These are phyloP conservation scores for Nilaparvata lugens DNA, from an alignment of 1,140 invertebrate genomes.

Conservation along the genomic window DNA sequence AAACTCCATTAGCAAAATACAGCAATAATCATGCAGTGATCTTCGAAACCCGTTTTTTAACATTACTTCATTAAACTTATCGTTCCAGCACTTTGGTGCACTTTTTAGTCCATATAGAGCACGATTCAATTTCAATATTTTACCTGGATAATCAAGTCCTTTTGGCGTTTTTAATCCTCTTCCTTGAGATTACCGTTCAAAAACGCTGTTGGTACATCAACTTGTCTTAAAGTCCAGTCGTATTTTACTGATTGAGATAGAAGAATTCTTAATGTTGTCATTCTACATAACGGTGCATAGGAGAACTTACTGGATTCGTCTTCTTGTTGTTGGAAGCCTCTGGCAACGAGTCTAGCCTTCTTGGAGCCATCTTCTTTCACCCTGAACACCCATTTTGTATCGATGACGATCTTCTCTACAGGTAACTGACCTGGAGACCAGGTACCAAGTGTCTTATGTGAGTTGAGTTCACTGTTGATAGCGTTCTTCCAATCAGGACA, in stretches of 20 bases:
- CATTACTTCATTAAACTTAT: constrained; percentile 19
- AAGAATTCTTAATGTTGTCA: constrained; percentile 13
- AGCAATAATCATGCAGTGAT: constrained; percentile 17
- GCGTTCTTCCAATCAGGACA: constrained; percentile 33
- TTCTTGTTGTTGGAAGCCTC: constrained; percentile 21
- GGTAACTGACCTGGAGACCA: constrained; percentile 31
- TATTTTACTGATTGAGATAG: constrained; percentile 4
- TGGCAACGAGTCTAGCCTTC: constrained; percentile 23
- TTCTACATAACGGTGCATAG: constrained; percentile 20
- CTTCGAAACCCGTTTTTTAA: constrained; percentile 12
- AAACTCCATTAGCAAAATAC: constrained; percentile 10
- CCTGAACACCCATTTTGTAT: constrained; percentile 35
- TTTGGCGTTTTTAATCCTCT: constrained; percentile 19
- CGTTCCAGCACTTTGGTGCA: constrained; percentile 32
- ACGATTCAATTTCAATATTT: constrained; percentile 26
- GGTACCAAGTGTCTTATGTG: constrained; percentile 32
- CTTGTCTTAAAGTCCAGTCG: constrained; percentile 14
- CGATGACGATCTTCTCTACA: constrained; percentile 25
- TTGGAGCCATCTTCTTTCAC: constrained; percentile 24
- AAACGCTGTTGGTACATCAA: constrained; percentile 20
- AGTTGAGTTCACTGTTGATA: too few relatives aligned
- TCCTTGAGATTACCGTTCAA: constrained; percentile 17
- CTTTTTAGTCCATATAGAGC: too few relatives aligned
- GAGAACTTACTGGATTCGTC: not conserved
- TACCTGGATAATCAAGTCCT: not conserved